Conservation (phyloP, 2,113 vertebrate species). For the Camarhynchus parvulus region DNA sequence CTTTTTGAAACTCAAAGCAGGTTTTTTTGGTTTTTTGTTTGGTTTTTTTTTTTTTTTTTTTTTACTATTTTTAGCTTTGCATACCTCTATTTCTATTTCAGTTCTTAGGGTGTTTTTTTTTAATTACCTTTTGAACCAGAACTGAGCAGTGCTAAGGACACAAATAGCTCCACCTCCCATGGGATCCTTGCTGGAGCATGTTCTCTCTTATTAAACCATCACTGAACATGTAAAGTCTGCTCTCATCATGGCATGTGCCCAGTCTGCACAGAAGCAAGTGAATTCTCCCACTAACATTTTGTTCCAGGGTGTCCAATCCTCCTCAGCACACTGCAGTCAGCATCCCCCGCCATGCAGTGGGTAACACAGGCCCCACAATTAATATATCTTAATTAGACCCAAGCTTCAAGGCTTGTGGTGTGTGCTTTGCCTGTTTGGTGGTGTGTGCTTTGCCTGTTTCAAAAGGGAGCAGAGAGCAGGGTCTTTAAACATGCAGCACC, state of each 20-base stretch:
- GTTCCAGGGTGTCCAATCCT: not conserved
- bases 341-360: not conserved
- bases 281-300: not conserved
- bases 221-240: not conserved
- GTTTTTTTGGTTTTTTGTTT: too few species aligned
- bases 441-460: not conserved
- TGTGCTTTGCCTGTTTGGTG: not conserved
- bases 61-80: not conserved
- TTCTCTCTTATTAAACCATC: not conserved
- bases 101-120: not conserved
- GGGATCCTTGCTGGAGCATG: not conserved
- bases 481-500: not conserved
- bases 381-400: not conserved
- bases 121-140: not conserved
- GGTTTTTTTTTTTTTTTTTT: not conserved
- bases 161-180: not conserved
- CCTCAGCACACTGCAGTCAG: not conserved
- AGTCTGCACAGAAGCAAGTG: not conserved
- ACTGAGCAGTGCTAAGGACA: not conserved
- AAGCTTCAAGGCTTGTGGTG: not conserved
- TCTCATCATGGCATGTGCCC: not conserved
- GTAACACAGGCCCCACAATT: not conserved
- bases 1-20: not conserved
- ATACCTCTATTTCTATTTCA: not conserved
- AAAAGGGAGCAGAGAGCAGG: not conserved